A percentile compares a stretch with the other conserved stretches of the same genome.
phyloP scores from a whole-genome alignment of 2,113 vertebrate species.

The Menidia beryllina region DNA sequence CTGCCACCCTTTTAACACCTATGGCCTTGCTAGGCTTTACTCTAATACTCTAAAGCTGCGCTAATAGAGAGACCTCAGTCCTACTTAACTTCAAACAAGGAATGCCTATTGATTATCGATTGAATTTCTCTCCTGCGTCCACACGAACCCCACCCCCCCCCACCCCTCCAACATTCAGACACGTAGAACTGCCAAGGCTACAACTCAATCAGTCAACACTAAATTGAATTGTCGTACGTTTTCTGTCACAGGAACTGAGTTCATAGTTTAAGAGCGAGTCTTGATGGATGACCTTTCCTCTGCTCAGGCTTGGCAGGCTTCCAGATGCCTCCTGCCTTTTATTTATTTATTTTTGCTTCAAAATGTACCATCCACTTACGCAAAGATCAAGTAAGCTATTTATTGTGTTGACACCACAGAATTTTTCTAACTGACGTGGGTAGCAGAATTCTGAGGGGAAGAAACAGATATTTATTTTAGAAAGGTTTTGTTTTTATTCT shows the following conservation, averaged over 20 bases:
- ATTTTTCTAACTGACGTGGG: conserved; percentile 26
- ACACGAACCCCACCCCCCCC: too few relatives aligned
- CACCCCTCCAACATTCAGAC: conserved; percentile 21
- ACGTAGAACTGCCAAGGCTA: conserved; percentile 46
- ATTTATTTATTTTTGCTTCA: conserved; percentile 1
- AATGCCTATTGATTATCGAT: conserved; percentile 64
- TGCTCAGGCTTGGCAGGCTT: conserved; percentile 40
- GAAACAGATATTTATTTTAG: not conserved
- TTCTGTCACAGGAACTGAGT: conserved; percentile 55
- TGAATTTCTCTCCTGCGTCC: conserved; percentile 9
- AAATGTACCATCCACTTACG: conserved; percentile 52
- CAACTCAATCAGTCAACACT: conserved; percentile 67
- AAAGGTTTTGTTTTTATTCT: conserved; percentile 11
- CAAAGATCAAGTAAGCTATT: conserved; percentile 59
- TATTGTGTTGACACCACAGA: conserved; percentile 26
- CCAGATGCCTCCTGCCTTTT: conserved; percentile 33
- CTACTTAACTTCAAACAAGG: conserved; percentile 32
- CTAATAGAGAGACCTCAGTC: conserved; percentile 56
- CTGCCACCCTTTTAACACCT: conserved; percentile 39
- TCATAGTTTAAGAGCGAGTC: conserved; percentile 63
- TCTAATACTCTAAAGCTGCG: conserved; percentile 60
- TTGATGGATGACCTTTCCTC: conserved; percentile 58
- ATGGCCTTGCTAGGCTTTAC: conserved; percentile 58
- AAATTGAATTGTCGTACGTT: conserved; percentile 62
- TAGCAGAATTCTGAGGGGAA: not conserved